Base-by-base conservation (phyloP, 2,888 invertebrate species). In the Antheraea assamensis region DNA sequence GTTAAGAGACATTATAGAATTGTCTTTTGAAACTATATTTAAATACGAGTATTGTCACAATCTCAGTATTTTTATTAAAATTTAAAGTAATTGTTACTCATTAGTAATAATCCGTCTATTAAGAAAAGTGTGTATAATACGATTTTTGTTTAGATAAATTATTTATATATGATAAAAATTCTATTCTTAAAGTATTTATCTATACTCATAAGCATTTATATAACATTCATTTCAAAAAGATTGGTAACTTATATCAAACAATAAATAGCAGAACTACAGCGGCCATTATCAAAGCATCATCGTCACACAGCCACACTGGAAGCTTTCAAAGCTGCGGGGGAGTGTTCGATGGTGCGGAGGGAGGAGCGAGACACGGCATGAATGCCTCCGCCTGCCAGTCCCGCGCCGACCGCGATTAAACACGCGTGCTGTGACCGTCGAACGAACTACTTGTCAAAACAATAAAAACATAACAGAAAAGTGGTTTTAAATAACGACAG, bases 281-380 rank as follows among this genome's bases (percentile, higher is more conserved):
- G 88, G 90, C 92, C 90, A 92, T 94, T 93, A 94, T 93, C 93
- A 91, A 85, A 86, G 90, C 87, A 92, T 91, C 92, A 93, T 92
- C 93, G 92, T 91, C 92, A 90, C 88, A 90, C 89, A 88, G 88
- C 87, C 85, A 87, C 85, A 89, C 89, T 86, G 88, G 90, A 90
- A 92, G 93, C 92, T 91, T 90, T 92, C 81, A 90, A 91, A 90
- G 91, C 86, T 91, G 88, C 89, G 91, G 88, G 87, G 86, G 85
- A 86, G 89, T 85, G 82, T 82, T 79, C 82, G 77, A 64, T 77
- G 83, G 77, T 81, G 79, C 77, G 86, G 81, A 85, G 85, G 88
- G 90, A 85, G 87, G 89, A 87, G 84, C 85, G 88, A 87, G 88
- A 90, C 84, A 89, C 83, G 88, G 87, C 87, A 83, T 82, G 86